Evolutionary conservation across 2,888 invertebrate species (phyloP), one percentile per base, ranked within the genome.

Genomic region (Cryptophagus acutangulus): DNA sequence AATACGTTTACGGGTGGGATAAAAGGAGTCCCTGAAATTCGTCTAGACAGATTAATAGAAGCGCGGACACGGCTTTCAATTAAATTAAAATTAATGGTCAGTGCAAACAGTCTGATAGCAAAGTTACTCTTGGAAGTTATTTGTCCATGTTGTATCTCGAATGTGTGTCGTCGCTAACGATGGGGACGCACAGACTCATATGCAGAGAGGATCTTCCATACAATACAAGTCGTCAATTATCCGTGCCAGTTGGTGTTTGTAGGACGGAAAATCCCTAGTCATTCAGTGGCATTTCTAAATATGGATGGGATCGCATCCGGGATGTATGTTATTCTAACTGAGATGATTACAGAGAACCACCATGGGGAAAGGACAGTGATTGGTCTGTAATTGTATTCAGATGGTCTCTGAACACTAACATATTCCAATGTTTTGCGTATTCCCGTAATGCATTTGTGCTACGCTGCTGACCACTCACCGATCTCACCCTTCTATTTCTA

Each of bases 381-480:
- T 49, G 51, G 48, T 51, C 55, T 49, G 47, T 55, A 55, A 53
- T 53, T 52, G 49, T 55, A 53, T 52, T 51, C 49, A 50, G 50
- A 53, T 55, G 46, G 40, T 38, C 43, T 46, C 36, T 53, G 51
- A 50, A 51, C 50, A 50, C 39, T 37, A 42, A 41, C 47, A 43
- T 48, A 49, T 53, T 50, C 45, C 33, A 39, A 33, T 41, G 38
- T 16, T 15, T 40, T 35, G 36, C 40, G 42, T 15, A 47, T 38
- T 47, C 45, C 45, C 45, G 43, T 43, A 45, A 38, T 36, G 40
- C 45, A 49, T 45, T 49, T 49, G 44, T 33, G 25, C 24, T 35
- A 24, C 36, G 24, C 36, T 30, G 30, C 15, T 35, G 26, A 33
- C 37, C 26, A 25, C 39, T 26, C 31, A 33, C 39, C 5, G 3